These are phyloP conservation scores for Gavialis gangeticus DNA, from an alignment of 2,113 vertebrate species.

Conservation along the genomic window DNA sequence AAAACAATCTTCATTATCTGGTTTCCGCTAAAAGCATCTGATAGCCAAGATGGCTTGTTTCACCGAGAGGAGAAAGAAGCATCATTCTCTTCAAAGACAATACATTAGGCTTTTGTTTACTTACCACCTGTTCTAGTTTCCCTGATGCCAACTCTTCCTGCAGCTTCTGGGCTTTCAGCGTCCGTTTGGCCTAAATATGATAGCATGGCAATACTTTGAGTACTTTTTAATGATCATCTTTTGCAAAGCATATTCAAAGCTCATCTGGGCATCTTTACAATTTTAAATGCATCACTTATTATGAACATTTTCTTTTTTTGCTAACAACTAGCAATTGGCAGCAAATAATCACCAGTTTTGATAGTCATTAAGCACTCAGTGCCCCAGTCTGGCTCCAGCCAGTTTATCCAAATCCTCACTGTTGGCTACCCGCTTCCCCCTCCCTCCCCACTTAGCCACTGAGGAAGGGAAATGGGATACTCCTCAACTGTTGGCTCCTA, in stretches of 20 bases:
- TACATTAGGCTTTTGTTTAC: constrained; percentile 44
- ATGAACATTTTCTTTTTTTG: neutral
- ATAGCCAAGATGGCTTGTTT: neutral
- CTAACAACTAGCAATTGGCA: neutral
- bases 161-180: constrained; percentile 95
- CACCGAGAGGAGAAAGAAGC: neutral
- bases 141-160: constrained; percentile 97
- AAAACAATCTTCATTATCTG: neutral
- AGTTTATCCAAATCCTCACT: neutral
- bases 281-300: neutral
- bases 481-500: too few relatives aligned
- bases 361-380: neutral
- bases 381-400: neutral
- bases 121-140: constrained; percentile 93
- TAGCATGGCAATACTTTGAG: neutral
- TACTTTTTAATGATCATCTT: neutral
- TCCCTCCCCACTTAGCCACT: neutral
- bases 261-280: neutral
- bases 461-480: neutral
- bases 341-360: neutral
- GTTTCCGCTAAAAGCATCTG: neutral
- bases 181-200: constrained; percentile 90
- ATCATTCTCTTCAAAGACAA: neutral
- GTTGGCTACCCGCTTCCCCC: neutral
- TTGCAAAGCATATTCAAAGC: neutral